Percentiles rank a stretch among this genome's conserved stretches.
Conservation (phyloP, 1,140 invertebrate species). For the Triops longicaudatus region DNA sequence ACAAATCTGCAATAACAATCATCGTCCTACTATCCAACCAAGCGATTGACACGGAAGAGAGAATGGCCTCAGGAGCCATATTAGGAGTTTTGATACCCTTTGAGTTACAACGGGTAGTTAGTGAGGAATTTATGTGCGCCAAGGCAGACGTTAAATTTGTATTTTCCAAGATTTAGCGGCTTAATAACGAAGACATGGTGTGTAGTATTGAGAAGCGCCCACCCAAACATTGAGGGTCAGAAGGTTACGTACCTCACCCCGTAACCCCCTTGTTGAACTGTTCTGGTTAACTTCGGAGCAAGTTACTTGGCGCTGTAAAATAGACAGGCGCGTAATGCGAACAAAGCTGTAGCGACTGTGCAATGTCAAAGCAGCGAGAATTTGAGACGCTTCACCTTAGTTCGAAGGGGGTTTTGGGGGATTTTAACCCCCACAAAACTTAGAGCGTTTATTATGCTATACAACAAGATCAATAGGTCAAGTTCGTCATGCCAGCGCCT, state of each 20-base stretch:
- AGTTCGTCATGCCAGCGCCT: not conserved
- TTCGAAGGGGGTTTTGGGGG: not conserved
- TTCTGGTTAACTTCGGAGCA: constrained; percentile 2
- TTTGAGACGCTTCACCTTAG: not conserved
- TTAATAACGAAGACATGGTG: not conserved
- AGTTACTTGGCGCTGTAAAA: not conserved
- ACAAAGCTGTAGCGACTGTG: not conserved
- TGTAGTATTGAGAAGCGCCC: not conserved
- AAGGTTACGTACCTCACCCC: not conserved
- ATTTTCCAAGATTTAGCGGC: not conserved
- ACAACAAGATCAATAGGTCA: not conserved
- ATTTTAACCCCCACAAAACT: not conserved
- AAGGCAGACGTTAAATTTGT: not conserved
- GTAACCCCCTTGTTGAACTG: not conserved
- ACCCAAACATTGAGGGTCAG: not conserved
- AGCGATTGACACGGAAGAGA: too few species aligned
- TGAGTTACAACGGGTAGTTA: not conserved
- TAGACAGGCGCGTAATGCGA: not conserved
- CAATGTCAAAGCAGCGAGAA: not conserved
- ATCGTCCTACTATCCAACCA: not conserved
- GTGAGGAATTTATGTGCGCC: not conserved
- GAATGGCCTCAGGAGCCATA: too few species aligned
- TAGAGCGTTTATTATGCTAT: not conserved
- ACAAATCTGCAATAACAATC: not conserved
- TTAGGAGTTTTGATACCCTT: too few species aligned